Percentiles rank a stretch among this genome's conserved stretches.
Evolutionary conservation across 2,888 invertebrate species (phyloP).

Genomic region (Cybosia mesomella): DNA sequence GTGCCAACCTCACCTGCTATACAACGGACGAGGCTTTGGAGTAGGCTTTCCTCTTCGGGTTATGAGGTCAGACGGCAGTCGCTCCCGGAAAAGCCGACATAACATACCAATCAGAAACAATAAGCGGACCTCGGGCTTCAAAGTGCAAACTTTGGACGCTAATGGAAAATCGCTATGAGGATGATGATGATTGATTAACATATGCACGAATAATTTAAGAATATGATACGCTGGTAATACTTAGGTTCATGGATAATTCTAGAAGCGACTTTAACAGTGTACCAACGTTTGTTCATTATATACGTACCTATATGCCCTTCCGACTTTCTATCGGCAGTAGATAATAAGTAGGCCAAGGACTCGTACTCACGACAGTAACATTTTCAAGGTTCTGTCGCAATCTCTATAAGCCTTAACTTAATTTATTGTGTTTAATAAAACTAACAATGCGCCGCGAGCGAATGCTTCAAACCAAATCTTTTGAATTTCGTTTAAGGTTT

Average conservation of each 20-base stretch:
- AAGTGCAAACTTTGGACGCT: no score
- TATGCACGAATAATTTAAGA: no score
- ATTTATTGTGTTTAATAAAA: slow-evolving; percentile 30
- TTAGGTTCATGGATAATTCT: neutral
- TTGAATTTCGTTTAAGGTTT: slow-evolving; percentile 10
- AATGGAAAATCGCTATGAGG: no score
- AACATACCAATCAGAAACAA: no score
- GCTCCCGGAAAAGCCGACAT: no score
- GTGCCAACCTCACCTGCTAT: no score
- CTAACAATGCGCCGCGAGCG: slow-evolving; percentile 17
- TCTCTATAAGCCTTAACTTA: slow-evolving; percentile 45
- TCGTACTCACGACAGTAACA: slow-evolving; percentile 43
- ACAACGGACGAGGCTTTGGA: no score
- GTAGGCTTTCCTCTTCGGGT: no score
- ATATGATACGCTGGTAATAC: neutral
- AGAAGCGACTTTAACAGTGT: neutral
- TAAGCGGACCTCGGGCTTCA: no score
- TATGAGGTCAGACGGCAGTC: no score
- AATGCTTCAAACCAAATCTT: slow-evolving; percentile 20
- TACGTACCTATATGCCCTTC: neutral
- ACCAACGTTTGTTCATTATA: neutral
- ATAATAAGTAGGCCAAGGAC: slow-evolving; percentile 58
- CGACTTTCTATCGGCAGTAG: slow-evolving; percentile 26
- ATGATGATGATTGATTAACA: no score
- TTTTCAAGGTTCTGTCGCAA: slow-evolving; percentile 47